phyloP scores from a whole-genome alignment of 2,888 invertebrate species.

The Mystacides longicornis region DNA sequence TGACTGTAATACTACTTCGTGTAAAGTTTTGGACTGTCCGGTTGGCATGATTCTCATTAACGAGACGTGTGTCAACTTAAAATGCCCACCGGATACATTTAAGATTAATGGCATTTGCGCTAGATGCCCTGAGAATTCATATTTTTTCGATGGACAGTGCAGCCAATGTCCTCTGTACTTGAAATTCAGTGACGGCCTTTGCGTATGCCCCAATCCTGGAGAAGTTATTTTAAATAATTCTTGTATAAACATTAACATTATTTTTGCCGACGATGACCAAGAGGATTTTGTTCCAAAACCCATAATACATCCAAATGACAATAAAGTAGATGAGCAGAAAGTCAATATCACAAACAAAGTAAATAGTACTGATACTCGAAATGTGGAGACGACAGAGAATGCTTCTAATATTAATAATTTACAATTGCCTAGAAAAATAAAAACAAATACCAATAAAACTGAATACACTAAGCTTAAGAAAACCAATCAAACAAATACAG shows the following conservation, averaged over 20 bases:
- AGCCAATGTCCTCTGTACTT: background rate
- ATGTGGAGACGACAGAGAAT: slow-evolving; percentile 35
- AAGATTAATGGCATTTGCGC: background rate
- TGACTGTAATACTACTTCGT: slow-evolving; percentile 2
- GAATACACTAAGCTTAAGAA: too few relatives aligned
- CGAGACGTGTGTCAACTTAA: background rate
- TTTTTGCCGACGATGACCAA: too few relatives aligned
- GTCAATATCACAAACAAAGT: slow-evolving; percentile 37
- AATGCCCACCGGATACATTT: background rate
- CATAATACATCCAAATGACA: background rate
- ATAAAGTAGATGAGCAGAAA: background rate
- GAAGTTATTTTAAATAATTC: background rate
- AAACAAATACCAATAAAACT: too few relatives aligned
- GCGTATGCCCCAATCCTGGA: background rate
- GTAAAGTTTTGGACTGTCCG: background rate
- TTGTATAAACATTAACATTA: background rate
- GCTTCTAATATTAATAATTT: slow-evolving; percentile 33
- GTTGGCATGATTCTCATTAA: background rate
- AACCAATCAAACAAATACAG: too few relatives aligned
- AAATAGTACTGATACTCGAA: slow-evolving; percentile 36
- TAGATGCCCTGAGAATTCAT: background rate
- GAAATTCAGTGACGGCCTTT: background rate
- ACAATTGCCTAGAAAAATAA: too few relatives aligned
- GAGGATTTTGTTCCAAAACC: background rate
- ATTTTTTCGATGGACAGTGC: background rate